Evolutionary conservation across 2,797 vertebrate genomes (phyloP).

Genomic region (Heteromormyrus szaboi): DNA sequence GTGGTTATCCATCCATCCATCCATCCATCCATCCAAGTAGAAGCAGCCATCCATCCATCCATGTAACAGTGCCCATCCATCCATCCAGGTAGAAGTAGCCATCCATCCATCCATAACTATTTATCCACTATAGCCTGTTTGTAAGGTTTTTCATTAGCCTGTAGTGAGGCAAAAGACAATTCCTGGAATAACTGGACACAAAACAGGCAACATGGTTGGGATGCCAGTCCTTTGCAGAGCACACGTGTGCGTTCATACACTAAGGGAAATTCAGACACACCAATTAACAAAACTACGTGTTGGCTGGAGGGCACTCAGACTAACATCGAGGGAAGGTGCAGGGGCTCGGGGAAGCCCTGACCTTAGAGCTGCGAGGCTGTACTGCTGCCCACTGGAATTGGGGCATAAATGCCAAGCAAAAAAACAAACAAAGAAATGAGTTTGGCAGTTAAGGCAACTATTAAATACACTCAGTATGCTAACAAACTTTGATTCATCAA

Average conservation of each 20-base stretch:
- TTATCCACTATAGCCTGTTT: neutral
- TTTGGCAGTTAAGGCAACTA: neutral
- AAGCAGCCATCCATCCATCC: neutral
- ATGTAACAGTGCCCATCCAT: too few species aligned
- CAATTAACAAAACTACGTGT: neutral
- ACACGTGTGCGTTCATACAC: neutral
- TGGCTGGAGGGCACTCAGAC: neutral
- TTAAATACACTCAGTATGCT: neutral
- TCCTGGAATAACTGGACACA: neutral
- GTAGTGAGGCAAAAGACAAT: neutral
- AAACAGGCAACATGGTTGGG: neutral
- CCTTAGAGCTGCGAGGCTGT: neutral
- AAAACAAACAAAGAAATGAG: neutral
- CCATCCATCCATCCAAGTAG: neutral
- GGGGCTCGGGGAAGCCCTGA: neutral
- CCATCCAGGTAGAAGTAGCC: neutral
- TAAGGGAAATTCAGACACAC: neutral
- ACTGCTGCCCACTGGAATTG: neutral
- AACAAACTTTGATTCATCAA: neutral
- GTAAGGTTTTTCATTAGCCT: neutral
- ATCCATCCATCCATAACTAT: neutral
- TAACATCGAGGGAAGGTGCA: neutral
- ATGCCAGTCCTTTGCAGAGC: neutral
- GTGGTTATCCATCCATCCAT: neutral
- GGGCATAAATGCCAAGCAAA: neutral